phyloP scores from a whole-genome alignment of 2,113 vertebrate species.

The Erinaceus europaeus region DNA sequence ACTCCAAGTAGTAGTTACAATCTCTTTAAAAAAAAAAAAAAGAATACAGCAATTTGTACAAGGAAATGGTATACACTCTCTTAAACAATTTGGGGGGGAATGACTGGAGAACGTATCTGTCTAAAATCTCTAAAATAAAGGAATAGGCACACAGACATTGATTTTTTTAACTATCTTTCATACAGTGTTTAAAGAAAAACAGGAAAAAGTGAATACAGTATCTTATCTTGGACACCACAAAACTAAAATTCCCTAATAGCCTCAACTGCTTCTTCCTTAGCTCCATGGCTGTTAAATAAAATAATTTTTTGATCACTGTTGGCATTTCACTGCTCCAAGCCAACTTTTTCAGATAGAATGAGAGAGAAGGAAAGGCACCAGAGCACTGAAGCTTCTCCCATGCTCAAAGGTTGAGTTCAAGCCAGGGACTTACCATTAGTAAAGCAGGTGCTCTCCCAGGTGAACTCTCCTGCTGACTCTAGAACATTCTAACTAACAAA shows the following conservation, averaged over 20 bases:
- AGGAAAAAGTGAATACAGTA: neutral
- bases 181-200: neutral
- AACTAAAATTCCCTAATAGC: neutral
- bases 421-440: no score
- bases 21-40: neutral
- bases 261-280: neutral
- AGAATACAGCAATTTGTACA: constrained; percentile 41
- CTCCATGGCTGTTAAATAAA: neutral
- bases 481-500: no score
- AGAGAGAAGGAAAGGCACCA: no score
- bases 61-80: constrained; percentile 1
- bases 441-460: no score
- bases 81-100: neutral
- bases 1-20: neutral
- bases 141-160: neutral
- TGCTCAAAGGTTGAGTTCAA: no score
- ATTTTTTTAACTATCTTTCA: neutral
- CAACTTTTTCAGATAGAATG: neutral
- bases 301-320: neutral
- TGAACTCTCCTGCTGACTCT: no score
- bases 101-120: neutral
- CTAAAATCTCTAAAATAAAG: neutral
- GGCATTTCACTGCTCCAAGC: no score
- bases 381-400: no score
- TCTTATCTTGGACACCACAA: neutral